Conservation (phyloP, 1,140 invertebrate species). For the Drosophila oshimai region DNA sequence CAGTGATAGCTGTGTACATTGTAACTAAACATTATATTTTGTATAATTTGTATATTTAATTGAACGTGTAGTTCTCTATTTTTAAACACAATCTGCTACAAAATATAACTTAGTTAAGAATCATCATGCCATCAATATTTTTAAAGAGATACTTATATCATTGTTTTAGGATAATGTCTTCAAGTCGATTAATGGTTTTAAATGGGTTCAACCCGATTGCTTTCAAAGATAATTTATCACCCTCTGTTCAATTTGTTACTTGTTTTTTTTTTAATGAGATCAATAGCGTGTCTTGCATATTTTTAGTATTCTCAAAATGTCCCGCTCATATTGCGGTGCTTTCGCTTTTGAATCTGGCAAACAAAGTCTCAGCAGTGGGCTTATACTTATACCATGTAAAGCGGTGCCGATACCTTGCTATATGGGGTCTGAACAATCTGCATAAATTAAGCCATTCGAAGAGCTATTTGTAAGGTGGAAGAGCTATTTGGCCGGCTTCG, state of each 20-base stretch:
- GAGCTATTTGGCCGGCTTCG: slow-evolving; percentile 37
- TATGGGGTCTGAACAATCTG: slow-evolving; percentile 46
- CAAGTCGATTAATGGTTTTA: neutral
- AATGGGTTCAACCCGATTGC: neutral
- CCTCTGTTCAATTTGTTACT: neutral
- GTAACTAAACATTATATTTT: too few species aligned
- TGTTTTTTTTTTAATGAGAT: slow-evolving; percentile 15
- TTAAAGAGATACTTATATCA: too few species aligned
- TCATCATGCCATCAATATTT: too few species aligned
- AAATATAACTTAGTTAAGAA: too few species aligned
- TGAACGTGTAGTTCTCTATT: too few species aligned
- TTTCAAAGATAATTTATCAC: neutral
- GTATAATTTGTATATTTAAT: too few species aligned
- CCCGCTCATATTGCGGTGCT: slow-evolving; percentile 50
- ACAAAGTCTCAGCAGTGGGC: slow-evolving; percentile 32
- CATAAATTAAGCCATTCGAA: slow-evolving; percentile 62
- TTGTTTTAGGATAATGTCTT: neutral
- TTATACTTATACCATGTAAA: slow-evolving; percentile 6
- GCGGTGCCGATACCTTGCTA: slow-evolving; percentile 45
- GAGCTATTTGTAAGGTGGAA: slow-evolving; percentile 14
- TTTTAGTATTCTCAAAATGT: slow-evolving; percentile 61
- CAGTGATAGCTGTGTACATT: too few species aligned
- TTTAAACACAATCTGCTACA: too few species aligned
- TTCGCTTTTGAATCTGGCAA: slow-evolving; percentile 55
- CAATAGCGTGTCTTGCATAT: slow-evolving; percentile 32